These are phyloP conservation scores for Forbesichthys papilliferus DNA, from an alignment of 2,113 vertebrate species.

Conservation along the genomic window DNA sequence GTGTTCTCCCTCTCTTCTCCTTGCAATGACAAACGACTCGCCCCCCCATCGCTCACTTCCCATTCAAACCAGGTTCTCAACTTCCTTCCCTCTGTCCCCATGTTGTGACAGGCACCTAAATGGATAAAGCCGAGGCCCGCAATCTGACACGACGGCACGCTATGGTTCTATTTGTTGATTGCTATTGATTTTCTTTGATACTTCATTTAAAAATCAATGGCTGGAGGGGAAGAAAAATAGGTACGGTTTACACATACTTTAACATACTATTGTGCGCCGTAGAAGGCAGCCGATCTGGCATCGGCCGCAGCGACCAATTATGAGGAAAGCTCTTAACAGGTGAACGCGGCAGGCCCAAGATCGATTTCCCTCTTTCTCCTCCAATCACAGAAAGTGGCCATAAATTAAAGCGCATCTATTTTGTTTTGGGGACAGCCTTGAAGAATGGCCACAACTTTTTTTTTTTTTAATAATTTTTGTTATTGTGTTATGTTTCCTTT, in stretches of 20 bases:
- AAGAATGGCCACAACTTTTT: conserved; percentile 77
- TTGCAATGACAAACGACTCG: conserved; percentile 76
- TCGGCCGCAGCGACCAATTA: conserved; percentile 84
- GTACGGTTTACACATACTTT: conserved; percentile 90
- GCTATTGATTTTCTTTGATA: conserved; percentile 99
- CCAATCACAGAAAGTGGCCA: conserved; percentile 97
- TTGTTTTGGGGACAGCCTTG: conserved; percentile 84
- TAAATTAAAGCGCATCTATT: conserved; percentile 95
- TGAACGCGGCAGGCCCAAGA: conserved; percentile 87
- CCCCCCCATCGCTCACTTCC: conserved; percentile 77
- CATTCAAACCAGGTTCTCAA: conserved; percentile 82
- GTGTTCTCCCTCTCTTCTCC: conserved; percentile 39
- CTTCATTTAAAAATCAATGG: conserved; percentile 99
- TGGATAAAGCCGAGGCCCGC: conserved; percentile 83
- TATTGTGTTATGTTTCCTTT: conserved; percentile 40
- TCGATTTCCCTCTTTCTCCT: conserved; percentile 90
- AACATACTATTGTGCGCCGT: conserved; percentile 86
- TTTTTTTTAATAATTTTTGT: conserved; percentile 33
- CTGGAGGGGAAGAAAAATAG: conserved; percentile 86
- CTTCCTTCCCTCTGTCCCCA: conserved; percentile 71
- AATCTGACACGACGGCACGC: conserved; percentile 85
- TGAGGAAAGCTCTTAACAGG: conserved; percentile 97
- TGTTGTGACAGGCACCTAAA: conserved; percentile 91
- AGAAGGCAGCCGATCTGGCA: conserved; percentile 84
- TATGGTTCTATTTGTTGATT: conserved; percentile 98